These are phyloP conservation scores for Trimorus sp. DNA, from an alignment of 2,888 invertebrate species.

Conservation along the genomic window DNA sequence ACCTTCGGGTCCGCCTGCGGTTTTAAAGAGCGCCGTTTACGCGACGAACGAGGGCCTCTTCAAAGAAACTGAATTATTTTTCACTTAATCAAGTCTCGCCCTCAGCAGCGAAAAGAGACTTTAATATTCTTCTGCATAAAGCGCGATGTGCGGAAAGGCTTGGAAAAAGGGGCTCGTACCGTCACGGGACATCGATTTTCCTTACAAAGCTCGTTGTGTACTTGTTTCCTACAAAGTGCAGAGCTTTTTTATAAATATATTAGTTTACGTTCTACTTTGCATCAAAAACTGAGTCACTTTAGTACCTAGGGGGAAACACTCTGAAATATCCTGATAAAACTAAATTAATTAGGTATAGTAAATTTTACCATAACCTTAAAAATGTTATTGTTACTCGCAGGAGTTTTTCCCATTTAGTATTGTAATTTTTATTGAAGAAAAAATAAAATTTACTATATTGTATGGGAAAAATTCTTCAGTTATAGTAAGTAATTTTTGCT, in stretches of 20 bases:
- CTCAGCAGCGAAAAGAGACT: constrained; percentile 17
- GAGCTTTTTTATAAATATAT: constrained; percentile 34
- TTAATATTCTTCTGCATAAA: constrained; percentile 40
- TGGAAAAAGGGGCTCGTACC: constrained; percentile 8
- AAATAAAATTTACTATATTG: too few relatives aligned
- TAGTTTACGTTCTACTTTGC: constrained; percentile 20
- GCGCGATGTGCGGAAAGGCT: constrained; percentile 38
- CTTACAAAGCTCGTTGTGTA: constrained; percentile 22
- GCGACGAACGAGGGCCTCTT: constrained; percentile 31
- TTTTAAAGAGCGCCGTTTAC: constrained; percentile 35
- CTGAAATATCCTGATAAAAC: neutral
- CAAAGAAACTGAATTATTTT: constrained; percentile 47
- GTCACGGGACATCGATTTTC: constrained; percentile 35
- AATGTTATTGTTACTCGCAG: too few relatives aligned
- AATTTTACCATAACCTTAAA: too few relatives aligned
- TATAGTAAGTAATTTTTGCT: too few relatives aligned
- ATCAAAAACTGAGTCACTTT: neutral
- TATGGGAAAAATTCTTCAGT: too few relatives aligned
- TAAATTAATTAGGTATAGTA: too few relatives aligned
- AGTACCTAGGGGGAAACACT: neutral
- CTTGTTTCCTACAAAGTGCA: constrained; percentile 29
- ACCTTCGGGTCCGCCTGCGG: constrained; percentile 22
- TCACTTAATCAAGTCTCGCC: constrained; percentile 47
- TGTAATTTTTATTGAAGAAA: too few relatives aligned
- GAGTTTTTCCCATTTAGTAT: too few relatives aligned